Evolutionary conservation across 1,140 invertebrate species (phyloP), one percentile per base, ranked within the genome.

Genomic region (Microplitis mediator): DNA sequence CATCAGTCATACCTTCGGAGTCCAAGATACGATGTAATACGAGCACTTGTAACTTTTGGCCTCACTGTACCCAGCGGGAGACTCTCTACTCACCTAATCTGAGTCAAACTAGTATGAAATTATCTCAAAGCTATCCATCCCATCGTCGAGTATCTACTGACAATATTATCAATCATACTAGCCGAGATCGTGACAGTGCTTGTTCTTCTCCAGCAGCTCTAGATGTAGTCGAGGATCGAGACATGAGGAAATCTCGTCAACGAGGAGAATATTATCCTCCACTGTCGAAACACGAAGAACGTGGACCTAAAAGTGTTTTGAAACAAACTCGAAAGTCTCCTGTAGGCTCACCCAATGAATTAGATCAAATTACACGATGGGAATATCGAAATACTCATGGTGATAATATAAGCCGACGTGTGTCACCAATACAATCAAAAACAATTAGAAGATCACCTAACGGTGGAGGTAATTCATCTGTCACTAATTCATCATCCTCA

Each of bases 1-100:
- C 65, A 35, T 71, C 76, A 3, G 84, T 79, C 5, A 4, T 35
- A 34, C 51, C 63, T 34, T 74, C 79, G 1, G 86, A 87, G 14
- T 71, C 78, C 13, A 86, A 86, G 51, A 78, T 86, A 35, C 79
- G 83, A 31, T 90, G 88, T 72, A 89, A 85, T 71, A 88, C 87
- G 13, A 87, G 86, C 61, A 89, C 86, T 0, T 90, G 89, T 67
- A 87, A 89, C 75, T 90, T 89, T 72, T 90, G 89, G 89, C 89
- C 89, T 0, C 89, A 90, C 69, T 90, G 89, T 66, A 85, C 87
- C 0, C 88, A 90, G 63, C 78, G 86, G 11, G 88, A 89, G 50
- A 85, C 74, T 13, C 56, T 85, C 31, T 85, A 83, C 52, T 85
- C 84, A 0, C 80, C 82, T 0, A 84, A 77, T 68, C 83, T 86